Evolutionary conservation across 2,888 invertebrate species (phyloP), one percentile per base, ranked within the genome.

Genomic region (Tipula vernalis): DNA sequence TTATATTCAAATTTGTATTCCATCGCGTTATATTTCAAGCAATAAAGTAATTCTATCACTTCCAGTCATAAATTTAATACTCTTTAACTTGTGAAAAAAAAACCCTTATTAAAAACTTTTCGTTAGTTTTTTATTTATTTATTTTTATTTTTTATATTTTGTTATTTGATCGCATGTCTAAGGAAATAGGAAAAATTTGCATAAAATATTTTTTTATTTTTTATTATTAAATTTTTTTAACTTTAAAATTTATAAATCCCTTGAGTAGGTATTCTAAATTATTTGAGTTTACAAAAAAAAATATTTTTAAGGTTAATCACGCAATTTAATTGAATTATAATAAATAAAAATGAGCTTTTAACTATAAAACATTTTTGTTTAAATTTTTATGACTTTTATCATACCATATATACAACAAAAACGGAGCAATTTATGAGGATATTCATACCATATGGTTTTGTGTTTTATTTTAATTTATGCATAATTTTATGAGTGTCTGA

Each of bases 31-130:
- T 71, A 71, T 71, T 71, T 71, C 71, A 71, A 71, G 28, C 71
- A 71, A 71, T 71, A 71, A 71, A 71, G 71, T 71, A 71, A 71
- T 71, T 71, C 71, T 71, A 71, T 71, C 71, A 71, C 71, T 71
- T 71, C 71, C 71, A 71, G 71, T 71, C 18, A 71, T 71, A 71
- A 71, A 71, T 71, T 71, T 71, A 71, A 71, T 71, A 28, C 71
- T 71, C 28, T 5, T 28, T 71, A 12, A 28, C 71, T 71, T 71
- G 28, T 71, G 71, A 8, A 71, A 28, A 71, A 28, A 28, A 28
- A 28, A 28, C 71, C 28, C 28, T 71, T 71, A 71, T 71, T 71
- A 71, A 71, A 71, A 71, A 71, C 28, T 71, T 71, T 71, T 28
- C 28, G 10, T 71, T 71, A 71, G 71, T 71, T 71, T 71, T 51